Percentiles rank a stretch among this genome's conserved stretches.
phyloP scores from a whole-genome alignment of 1,140 invertebrate species.

The Diplogasteroides magnus region DNA sequence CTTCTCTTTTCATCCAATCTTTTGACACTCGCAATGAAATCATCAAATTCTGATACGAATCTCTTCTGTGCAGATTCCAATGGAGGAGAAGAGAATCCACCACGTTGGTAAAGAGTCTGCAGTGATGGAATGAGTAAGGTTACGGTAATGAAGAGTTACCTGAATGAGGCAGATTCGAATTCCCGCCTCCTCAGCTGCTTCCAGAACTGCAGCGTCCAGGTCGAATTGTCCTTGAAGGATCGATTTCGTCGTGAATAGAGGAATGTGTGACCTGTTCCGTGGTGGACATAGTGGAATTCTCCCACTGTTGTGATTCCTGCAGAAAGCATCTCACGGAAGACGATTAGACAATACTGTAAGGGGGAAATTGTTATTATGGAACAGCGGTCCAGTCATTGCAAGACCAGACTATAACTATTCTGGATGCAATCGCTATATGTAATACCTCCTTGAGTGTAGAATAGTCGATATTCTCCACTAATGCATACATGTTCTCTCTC shows the following conservation, averaged over 20 bases:
- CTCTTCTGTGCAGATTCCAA: conserved; percentile 36
- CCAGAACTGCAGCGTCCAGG: conserved; percentile 44
- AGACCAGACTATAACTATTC: no score
- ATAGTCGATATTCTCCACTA: conserved; percentile 41
- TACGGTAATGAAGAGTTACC: conserved; percentile 26
- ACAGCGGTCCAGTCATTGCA: no score
- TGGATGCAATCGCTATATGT: neutral
- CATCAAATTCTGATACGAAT: conserved; percentile 34
- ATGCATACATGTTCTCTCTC: conserved; percentile 49
- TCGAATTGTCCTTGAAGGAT: no score
- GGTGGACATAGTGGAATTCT: conserved; percentile 54
- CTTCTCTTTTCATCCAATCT: conserved; percentile 9
- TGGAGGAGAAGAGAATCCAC: conserved; percentile 30
- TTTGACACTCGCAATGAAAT: conserved; percentile 37
- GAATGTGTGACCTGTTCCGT: conserved; percentile 31
- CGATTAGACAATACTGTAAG: conserved; percentile 45
- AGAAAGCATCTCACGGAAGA: conserved; percentile 49
- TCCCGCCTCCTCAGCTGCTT: conserved; percentile 45
- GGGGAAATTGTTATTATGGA: no score
- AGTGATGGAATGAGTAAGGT: conserved; percentile 6
- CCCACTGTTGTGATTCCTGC: conserved; percentile 52
- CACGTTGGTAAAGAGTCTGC: conserved; percentile 36
- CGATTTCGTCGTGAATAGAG: no score
- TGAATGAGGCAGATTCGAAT: conserved; percentile 41
- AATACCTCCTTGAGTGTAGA: conserved; percentile 42